Conservation (phyloP, 2,113 vertebrate genomes). For the Apodemus speciosus region DNA sequence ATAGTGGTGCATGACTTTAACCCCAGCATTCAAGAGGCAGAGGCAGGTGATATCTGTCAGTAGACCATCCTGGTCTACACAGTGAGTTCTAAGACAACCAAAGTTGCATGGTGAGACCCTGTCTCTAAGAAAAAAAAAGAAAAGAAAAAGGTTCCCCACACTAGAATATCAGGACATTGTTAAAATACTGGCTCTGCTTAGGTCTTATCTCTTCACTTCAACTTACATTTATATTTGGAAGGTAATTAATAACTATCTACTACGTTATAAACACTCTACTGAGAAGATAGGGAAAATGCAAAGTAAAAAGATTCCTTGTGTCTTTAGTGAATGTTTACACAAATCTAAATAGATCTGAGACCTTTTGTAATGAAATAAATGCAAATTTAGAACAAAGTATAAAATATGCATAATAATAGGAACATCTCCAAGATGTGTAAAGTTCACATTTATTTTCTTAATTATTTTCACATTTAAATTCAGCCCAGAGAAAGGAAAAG, state of each 20-base stretch:
- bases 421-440: neutral
- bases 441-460: neutral
- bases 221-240: neutral
- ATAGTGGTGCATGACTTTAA: no score
- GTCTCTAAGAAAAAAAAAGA: neutral
- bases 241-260: neutral
- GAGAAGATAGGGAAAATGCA: neutral
- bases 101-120: neutral
- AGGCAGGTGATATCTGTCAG: neutral
- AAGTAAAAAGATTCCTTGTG: neutral
- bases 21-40: neutral
- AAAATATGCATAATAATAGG: neutral
- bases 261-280: neutral
- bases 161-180: neutral
- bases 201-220: neutral
- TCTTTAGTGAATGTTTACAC: neutral
- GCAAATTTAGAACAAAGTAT: neutral
- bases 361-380: neutral
- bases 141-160: neutral
- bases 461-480: constrained; percentile 19
- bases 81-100: neutral
- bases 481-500: constrained; percentile 29
- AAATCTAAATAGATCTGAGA: neutral
- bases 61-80: neutral
- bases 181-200: neutral